Percentiles rank a stretch among this genome's conserved stretches.
Conservation (phyloP, 2,797 vertebrate genomes). For the Mormyrops attenuatus region DNA sequence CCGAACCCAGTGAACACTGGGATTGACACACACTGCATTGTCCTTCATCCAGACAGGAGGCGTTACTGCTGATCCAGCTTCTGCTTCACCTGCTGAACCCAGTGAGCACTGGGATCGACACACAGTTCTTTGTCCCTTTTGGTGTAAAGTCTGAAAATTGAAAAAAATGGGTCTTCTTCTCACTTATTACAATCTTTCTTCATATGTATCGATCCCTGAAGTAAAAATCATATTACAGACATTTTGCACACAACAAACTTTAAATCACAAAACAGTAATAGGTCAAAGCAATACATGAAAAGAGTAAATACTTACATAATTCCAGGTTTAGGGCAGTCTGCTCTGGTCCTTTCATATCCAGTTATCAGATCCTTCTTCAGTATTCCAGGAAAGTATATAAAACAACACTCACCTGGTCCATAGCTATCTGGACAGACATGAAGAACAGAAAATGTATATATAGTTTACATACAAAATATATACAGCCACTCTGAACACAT, state of each 20-base stretch:
- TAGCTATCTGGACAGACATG: neutral
- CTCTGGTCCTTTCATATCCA: neutral
- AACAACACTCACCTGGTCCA: neutral
- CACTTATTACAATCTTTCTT: neutral
- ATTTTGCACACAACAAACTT: neutral
- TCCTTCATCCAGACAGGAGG: too few species aligned
- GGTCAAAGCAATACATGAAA: neutral
- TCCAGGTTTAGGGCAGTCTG: neutral
- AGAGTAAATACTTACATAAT: neutral
- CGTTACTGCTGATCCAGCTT: neutral
- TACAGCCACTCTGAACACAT: neutral
- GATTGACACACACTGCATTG: too few species aligned
- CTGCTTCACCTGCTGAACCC: neutral
- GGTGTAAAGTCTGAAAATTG: neutral
- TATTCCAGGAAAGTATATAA: neutral
- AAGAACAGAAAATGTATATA: neutral
- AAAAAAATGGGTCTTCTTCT: neutral
- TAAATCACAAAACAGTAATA: neutral
- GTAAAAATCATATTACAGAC: neutral
- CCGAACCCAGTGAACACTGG: too few species aligned
- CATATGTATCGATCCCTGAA: neutral
- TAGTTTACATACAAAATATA: neutral
- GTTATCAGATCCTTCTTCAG: neutral
- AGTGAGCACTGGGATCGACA: neutral
- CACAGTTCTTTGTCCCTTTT: fast-evolving